Evolutionary conservation across 2,888 invertebrate species (phyloP).

Genomic region (Geophilus truncorum): DNA sequence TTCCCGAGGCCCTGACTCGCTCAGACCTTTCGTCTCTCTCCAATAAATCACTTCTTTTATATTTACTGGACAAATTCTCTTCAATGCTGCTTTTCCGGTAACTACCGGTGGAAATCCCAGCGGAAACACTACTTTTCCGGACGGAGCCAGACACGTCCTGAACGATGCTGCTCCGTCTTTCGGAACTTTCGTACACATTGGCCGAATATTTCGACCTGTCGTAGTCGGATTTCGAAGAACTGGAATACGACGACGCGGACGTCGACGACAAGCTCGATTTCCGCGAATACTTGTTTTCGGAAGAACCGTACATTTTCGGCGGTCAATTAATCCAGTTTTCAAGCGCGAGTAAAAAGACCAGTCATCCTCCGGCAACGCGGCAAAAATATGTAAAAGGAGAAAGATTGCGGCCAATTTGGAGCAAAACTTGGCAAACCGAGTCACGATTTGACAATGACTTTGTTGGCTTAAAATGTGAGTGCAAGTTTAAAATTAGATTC

Average conservation of each 20-base stretch:
- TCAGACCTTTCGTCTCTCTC: neutral
- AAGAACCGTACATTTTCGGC: neutral
- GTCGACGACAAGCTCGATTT: neutral
- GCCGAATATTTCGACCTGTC: neutral
- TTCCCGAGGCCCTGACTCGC: neutral
- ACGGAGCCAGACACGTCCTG: neutral
- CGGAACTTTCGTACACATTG: neutral
- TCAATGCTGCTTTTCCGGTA: neutral
- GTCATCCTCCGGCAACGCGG: neutral
- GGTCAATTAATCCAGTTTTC: neutral
- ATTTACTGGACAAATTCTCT: neutral
- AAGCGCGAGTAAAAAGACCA: neutral
- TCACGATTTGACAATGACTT: neutral
- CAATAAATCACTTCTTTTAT: neutral
- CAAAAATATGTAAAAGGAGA: neutral
- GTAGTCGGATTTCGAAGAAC: too few species aligned
- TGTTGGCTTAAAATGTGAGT: neutral
- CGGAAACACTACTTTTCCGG: neutral
- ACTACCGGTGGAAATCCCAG: too few species aligned
- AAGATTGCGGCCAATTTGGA: neutral
- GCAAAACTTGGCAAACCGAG: neutral
- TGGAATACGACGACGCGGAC: too few species aligned
- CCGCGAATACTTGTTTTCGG: neutral
- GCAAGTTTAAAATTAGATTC: neutral
- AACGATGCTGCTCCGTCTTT: neutral